A percentile compares a stretch with the other conserved stretches of the same genome.
phyloP scores from a whole-genome alignment of 2,888 invertebrate species.

The Perdita meconis region DNA sequence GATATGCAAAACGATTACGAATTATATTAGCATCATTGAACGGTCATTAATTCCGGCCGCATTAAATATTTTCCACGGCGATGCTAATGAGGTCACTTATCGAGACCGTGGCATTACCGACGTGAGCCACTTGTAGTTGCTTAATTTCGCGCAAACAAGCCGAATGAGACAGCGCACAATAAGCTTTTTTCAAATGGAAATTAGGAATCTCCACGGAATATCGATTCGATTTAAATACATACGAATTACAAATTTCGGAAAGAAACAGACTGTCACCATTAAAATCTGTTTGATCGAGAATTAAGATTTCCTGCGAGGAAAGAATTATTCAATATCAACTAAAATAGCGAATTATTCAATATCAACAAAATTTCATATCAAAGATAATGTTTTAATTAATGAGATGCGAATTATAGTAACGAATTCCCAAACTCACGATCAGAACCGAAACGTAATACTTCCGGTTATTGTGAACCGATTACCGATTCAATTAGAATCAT shows the following conservation, averaged over 20 bases:
- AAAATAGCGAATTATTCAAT: no score
- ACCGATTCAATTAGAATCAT: conserved; percentile 78
- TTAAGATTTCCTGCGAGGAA: no score
- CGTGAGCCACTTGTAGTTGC: conserved; percentile 19
- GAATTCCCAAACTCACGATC: background rate
- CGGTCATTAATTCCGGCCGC: conserved; percentile 26
- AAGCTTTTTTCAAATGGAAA: background rate
- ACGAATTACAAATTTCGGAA: background rate
- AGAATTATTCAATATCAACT: no score
- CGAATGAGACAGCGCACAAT: conserved; percentile 10
- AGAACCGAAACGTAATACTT: conserved; percentile 62
- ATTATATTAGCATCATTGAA: conserved; percentile 49
- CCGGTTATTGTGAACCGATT: conserved; percentile 81
- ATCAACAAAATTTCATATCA: no score
- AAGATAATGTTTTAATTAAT: no score
- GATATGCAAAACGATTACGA: conserved; percentile 46
- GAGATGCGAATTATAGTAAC: no score
- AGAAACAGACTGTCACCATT: background rate
- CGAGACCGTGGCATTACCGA: conserved; percentile 60
- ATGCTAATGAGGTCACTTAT: conserved; percentile 45
- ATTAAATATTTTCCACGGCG: conserved; percentile 32
- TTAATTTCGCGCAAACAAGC: conserved; percentile 28
- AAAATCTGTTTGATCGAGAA: background rate
- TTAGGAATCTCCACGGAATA: background rate
- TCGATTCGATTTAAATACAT: conserved; percentile 3